A percentile compares a stretch with the other conserved stretches of the same genome.
phyloP scores from a whole-genome alignment of 2,797 vertebrate species.

The Argentina silus region DNA sequence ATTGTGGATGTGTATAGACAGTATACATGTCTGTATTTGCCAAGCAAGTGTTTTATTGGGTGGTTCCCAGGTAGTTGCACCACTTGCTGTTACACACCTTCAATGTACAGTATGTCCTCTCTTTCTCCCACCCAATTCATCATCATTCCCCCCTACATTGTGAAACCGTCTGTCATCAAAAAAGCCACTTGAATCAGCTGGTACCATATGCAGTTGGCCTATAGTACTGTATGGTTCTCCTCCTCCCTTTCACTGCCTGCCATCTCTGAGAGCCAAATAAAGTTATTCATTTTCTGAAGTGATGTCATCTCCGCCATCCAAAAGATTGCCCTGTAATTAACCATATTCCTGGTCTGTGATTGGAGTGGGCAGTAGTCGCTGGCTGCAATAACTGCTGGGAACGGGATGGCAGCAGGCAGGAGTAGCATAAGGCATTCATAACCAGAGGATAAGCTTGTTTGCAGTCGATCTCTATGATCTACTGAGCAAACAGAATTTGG shows the following conservation, averaged over 20 bases:
- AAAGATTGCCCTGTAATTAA: conserved; percentile 71
- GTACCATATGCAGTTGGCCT: background rate
- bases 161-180: background rate
- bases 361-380: conserved; percentile 49
- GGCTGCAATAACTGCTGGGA: conserved; percentile 29
- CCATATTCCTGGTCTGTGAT: conserved; percentile 56
- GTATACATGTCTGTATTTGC: no score
- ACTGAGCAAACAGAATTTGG: conserved; percentile 33
- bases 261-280: conserved; percentile 51
- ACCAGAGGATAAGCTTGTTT: background rate
- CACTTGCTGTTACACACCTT: conserved; percentile 32
- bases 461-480: conserved; percentile 1
- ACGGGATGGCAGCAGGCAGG: conserved; percentile 22
- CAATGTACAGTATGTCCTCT: conserved; percentile 19
- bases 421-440: conserved; percentile 25
- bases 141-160: no score
- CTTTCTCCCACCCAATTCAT: background rate
- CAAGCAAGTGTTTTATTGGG: no score
- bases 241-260: conserved; percentile 31
- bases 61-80: conserved; percentile 2
- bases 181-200: background rate
- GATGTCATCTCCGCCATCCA: conserved; percentile 68
- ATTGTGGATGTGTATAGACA: conserved; percentile 2
- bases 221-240: conserved; percentile 29
- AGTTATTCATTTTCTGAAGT: conserved; percentile 59